Conservation (phyloP, 2,888 invertebrate species). For the Tenthredo amoena region DNA sequence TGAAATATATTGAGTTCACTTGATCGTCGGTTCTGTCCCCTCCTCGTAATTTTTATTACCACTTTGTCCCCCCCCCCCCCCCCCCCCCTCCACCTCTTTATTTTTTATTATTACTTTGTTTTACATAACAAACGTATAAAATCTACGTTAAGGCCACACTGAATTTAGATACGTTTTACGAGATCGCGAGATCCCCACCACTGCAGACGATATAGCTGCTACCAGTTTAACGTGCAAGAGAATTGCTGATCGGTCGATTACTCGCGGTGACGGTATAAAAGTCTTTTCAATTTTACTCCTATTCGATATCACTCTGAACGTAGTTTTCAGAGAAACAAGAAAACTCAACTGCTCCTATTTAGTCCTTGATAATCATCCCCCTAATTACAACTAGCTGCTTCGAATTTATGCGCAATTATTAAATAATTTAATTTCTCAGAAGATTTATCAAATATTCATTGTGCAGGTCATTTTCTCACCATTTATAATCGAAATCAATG, state of each 20-base stretch:
- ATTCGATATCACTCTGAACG: not conserved
- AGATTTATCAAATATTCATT: not conserved
- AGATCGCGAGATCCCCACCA: not conserved
- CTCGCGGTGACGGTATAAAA: not conserved
- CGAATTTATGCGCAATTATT: not conserved
- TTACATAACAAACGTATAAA: slow-evolving; percentile 13
- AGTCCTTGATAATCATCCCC: not conserved
- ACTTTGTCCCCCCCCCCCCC: not conserved
- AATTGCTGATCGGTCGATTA: not conserved
- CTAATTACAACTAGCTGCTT: not conserved
- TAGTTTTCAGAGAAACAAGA: not conserved
- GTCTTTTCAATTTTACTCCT: not conserved
- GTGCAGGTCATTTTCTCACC: not conserved
- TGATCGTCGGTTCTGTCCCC: not conserved
- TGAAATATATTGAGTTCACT: not conserved
- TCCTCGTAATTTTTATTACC: not conserved
- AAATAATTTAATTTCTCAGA: too few relatives aligned
- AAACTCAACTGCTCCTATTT: not conserved
- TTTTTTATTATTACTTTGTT: not conserved
- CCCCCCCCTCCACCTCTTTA: not conserved
- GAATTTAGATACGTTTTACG: not conserved
- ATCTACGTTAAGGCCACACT: not conserved
- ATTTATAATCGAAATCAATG: not conserved
- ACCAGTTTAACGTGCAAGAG: not conserved
- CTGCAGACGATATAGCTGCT: not conserved